Base-by-base conservation (phyloP, 1,140 invertebrate genomes). In the Heliconius nattereri region DNA sequence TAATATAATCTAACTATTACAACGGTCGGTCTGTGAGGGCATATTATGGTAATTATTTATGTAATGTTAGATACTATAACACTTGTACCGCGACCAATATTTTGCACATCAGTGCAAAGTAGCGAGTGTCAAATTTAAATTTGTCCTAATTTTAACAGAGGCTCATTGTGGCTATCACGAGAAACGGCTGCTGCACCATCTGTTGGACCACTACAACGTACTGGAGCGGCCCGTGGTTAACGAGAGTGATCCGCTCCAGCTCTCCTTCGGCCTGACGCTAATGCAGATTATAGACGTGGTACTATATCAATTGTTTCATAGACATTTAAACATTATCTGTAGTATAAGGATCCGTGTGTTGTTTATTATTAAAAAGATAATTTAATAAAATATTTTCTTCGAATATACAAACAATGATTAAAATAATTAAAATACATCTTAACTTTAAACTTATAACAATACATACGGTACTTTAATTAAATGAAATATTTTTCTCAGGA, bases 251-350 rank as follows among this genome's bases (percentile, higher is more conserved):
- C 97, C 98, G 87, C 97, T 99, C 88, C 96, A 98, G 95, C 97
- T 99, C 94, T 98, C 97, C 95, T 99, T 99, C 95, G 98, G 98
- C 91, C 97, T 99, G 94, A 99, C 98, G 89, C 97, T 99, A 91
- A 99, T 99, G 97, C 99, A 99, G 96, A 99, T 99, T 94, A 99
- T 99, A 95, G 99, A 99, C 96, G 99, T 99, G 97, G 99, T 99
- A 72, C 35, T 37, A n/a, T 23, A 29, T 11, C 23, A 26, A 13
- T 66, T 13, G 11, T 66, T 66, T 66, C 23, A 66, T n/a, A 66
- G 11, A 29, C 8, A 66, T 13, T 29, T 66, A 29, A 60, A 23
- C 23, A 5, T 26, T 29, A 11, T 13, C n/a, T 66, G 5, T 66
- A 66, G 3, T 66, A 29, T 66, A 66, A 66, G 23, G 60, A 29